Base-by-base conservation (phyloP, 2,797 vertebrate species). In the Chiroxiphia lanceolata region DNA sequence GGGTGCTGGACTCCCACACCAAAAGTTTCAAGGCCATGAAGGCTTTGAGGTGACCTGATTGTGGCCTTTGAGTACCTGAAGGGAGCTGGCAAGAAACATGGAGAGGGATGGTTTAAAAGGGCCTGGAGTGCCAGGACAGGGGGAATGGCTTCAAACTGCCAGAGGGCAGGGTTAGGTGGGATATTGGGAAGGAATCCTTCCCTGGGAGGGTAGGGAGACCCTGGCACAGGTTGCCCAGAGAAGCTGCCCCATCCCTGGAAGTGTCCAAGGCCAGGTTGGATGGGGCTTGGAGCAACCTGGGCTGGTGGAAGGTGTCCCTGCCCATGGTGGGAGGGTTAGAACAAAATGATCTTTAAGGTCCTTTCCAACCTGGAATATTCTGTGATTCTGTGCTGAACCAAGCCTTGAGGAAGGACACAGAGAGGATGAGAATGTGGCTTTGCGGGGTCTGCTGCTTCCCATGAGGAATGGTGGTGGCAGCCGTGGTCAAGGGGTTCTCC, bases 401-500 rank as follows among this genome's bases (percentile, higher is more conserved):
- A 51, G 12, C 12, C 6, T 12, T 10, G 44, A 40, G 85, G 54
- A 63, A 77, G 50, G 85, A 47, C 18, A 47, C 20, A 40, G n/a
- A 29, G 83, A 27, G 47, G 42, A 18, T 38, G 70, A 0, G 4
- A 72, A 38, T 0, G 2, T 51, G 47, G 47, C 53, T 84, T 69
- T 64, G 38, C 44, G 29, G n/a, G 38, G 23, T 69, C 60, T 64
- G 45, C 45, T 48, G 78, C 74, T 48, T 53, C 12, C 68, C 14
- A 18, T 0, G 3, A 45, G 63, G 48, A 74, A 23, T 2, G 38
- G 18, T 11, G 79, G 47, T 47, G 36, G 26, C 33, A 34, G n/a
- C 19, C 0, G 0, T 0, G 1, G 36, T 9, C 10, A n/a, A 40
- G 53, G n/a, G 22, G 19, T 36, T 76, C 74, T 74, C 27, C 40